Percentiles rank a stretch among this genome's conserved stretches.
Evolutionary conservation across 2,113 vertebrate genomes (phyloP).

Genomic region (Passer montanus): DNA sequence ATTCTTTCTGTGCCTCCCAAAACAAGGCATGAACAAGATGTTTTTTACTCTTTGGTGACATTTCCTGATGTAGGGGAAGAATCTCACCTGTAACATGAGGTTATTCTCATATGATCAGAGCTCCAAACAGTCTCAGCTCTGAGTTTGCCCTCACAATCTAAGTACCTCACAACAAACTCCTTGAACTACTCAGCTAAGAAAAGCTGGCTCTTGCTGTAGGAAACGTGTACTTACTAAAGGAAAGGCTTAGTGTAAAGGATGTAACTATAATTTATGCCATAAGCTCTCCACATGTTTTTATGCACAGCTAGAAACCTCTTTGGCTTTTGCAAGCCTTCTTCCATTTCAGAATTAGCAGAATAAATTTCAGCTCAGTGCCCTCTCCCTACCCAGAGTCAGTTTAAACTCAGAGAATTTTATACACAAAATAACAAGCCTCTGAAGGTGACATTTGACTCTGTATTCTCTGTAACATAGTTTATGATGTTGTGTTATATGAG

Average conservation of each 20-base stretch:
- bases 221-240: not conserved
- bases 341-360: not conserved
- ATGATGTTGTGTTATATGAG: not conserved
- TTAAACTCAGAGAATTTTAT: not conserved
- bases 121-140: not conserved
- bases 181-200: not conserved
- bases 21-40: not conserved
- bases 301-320: not conserved
- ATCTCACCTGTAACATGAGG: not conserved
- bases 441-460: not conserved
- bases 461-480: not conserved
- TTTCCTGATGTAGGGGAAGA: not conserved
- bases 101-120: not conserved
- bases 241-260: not conserved
- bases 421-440: not conserved
- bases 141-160: not conserved
- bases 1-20: not conserved
- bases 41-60: not conserved
- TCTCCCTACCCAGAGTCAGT: not conserved
- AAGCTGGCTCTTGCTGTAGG: not conserved
- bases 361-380: not conserved
- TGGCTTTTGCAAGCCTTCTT: not conserved
- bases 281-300: slow-evolving; percentile 15
- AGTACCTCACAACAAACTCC: not conserved
- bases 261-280: slow-evolving; percentile 7